Conservation (phyloP, 2,113 vertebrate species). For the Oenanthe oenanthe region DNA sequence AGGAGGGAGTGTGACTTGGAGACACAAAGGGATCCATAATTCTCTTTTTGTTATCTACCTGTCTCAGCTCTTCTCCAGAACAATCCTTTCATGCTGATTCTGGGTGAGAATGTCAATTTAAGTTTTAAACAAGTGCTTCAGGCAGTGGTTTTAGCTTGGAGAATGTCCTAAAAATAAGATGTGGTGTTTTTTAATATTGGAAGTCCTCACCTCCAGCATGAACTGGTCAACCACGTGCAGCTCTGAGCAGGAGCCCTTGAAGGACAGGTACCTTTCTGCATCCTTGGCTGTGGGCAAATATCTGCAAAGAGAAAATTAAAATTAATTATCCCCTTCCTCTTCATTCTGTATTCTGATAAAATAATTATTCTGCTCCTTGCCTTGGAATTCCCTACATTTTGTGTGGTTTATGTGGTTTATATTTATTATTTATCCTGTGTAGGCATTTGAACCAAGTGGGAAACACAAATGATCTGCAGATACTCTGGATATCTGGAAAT, state of each 20-base stretch:
- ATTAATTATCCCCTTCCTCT: background rate
- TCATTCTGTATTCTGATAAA: background rate
- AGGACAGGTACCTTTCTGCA: conserved; percentile 81
- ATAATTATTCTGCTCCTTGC: background rate
- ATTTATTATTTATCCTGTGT: background rate
- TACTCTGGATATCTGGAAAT: background rate
- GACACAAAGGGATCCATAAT: background rate
- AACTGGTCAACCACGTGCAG: conserved; percentile 89
- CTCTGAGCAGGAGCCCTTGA: conserved; percentile 77
- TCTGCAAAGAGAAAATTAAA: conserved; percentile 61
- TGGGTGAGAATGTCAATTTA: background rate
- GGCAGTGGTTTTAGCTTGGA: background rate
- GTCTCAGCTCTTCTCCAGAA: background rate
- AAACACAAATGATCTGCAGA: background rate
- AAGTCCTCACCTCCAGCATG: conserved; percentile 83
- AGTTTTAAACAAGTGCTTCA: background rate
- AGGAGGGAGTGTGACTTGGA: background rate
- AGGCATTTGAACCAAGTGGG: background rate
- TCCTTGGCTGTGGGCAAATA: conserved; percentile 86
- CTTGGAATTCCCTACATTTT: background rate
- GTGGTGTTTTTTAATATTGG: background rate
- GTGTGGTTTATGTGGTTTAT: rapidly evolving
- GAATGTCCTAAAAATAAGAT: background rate
- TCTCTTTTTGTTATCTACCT: background rate
- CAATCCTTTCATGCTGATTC: background rate